Evolutionary conservation across 2,113 vertebrate species (phyloP).

Genomic region (Catharus bicknelli): DNA sequence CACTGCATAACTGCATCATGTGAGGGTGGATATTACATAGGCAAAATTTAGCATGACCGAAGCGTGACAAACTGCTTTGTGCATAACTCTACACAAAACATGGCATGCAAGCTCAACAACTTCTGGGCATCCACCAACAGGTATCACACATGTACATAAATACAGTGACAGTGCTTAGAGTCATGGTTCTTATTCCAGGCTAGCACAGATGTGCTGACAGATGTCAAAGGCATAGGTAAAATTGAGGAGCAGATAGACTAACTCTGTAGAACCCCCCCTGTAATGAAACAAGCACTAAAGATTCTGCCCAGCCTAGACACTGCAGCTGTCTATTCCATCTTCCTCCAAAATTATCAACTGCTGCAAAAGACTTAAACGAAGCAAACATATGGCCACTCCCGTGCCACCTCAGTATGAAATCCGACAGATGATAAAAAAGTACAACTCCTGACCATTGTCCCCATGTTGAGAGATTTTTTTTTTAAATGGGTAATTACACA

Average conservation of each 20-base stretch:
- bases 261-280: not conserved
- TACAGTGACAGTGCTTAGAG: not conserved
- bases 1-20: not conserved
- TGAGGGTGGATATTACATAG: not conserved
- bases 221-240: not conserved
- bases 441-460: not conserved
- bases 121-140: not conserved
- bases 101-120: not conserved
- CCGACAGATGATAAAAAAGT: not conserved
- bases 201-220: not conserved
- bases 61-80: not conserved
- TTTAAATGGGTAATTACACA: not conserved
- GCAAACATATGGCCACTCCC: not conserved
- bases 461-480: not conserved
- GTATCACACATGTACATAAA: not conserved
- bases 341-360: not conserved
- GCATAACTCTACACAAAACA: not conserved
- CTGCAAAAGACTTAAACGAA: not conserved
- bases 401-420: not conserved
- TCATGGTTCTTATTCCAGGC: not conserved
- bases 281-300: not conserved
- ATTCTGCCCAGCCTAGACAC: not conserved
- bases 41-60: fast-evolving
- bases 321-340: not conserved
- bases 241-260: not conserved